phyloP scores from a whole-genome alignment of 2,888 invertebrate genomes.

The Temnothorax unifasciatus region DNA sequence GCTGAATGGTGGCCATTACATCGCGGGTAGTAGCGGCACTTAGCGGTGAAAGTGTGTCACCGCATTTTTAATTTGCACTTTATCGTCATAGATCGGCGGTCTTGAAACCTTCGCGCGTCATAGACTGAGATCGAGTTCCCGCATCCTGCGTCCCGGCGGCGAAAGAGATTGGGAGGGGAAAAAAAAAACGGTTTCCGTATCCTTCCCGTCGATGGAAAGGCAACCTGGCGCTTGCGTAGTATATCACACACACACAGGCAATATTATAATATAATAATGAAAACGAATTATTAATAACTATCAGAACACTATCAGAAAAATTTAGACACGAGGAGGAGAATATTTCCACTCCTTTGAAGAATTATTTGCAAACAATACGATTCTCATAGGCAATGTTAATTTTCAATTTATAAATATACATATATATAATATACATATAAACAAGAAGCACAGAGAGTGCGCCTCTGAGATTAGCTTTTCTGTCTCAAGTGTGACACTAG shows the following conservation, averaged over 20 bases:
- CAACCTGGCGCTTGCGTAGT: not conserved
- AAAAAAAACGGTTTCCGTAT: constrained; percentile 41
- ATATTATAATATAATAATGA: not conserved
- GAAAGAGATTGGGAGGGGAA: constrained; percentile 28
- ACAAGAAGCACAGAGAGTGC: not conserved
- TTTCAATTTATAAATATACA: constrained; percentile 9
- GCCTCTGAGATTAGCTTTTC: not conserved
- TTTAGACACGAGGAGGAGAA: not conserved
- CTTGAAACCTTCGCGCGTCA: constrained; percentile 73
- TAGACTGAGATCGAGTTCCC: constrained; percentile 55
- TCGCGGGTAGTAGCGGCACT: constrained; percentile 51
- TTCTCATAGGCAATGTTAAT: not conserved
- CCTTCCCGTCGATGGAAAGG: constrained; percentile 32
- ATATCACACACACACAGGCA: not conserved
- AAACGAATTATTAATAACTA: constrained; percentile 1
- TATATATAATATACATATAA: not conserved
- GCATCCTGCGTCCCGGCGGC: constrained; percentile 29
- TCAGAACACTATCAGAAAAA: too few species aligned
- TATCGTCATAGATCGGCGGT: constrained; percentile 62
- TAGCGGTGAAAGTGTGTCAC: constrained; percentile 76
- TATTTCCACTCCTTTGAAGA: not conserved
- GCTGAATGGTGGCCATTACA: constrained; percentile 47
- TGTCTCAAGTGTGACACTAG: not conserved
- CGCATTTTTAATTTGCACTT: constrained; percentile 70
- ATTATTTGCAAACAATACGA: too few species aligned